Percentiles rank a stretch among this genome's conserved stretches.
Conservation (phyloP, 2,888 invertebrate species). For the Clepsis dumicolana region DNA sequence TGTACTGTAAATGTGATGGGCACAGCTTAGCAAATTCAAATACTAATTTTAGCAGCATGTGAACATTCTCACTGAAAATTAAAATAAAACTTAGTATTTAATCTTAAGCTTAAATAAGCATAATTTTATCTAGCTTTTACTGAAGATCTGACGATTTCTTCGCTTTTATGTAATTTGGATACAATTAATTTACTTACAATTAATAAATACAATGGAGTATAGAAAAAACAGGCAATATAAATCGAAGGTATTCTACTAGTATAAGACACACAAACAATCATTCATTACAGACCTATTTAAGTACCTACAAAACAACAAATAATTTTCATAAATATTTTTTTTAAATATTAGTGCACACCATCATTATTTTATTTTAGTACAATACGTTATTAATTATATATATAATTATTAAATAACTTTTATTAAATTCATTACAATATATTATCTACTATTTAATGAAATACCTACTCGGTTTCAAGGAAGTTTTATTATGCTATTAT, state of each 20-base stretch:
- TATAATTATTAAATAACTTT: constrained; percentile 69
- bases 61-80: background rate
- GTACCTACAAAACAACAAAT: constrained; percentile 54
- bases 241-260: constrained; percentile 10
- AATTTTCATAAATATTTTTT: constrained; percentile 51
- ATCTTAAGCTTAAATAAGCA: constrained; percentile 48
- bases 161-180: constrained; percentile 30
- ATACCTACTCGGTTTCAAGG: constrained; percentile 71
- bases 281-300: constrained; percentile 43
- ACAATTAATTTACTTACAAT: constrained; percentile 37
- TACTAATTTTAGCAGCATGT: background rate
- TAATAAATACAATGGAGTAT: constrained; percentile 9
- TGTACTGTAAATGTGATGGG: constrained; percentile 5
- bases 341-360: constrained; percentile 64
- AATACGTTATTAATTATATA: constrained; percentile 54
- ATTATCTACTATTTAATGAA: constrained; percentile 69
- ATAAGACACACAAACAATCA: constrained; percentile 45
- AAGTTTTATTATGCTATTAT: constrained; percentile 79
- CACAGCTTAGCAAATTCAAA: constrained; percentile 5
- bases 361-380: constrained; percentile 54
- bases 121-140: constrained; percentile 47
- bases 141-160: constrained; percentile 11
- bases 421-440: constrained; percentile 72
- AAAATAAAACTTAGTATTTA: constrained; percentile 27
- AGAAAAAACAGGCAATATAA: constrained; percentile 5